These are phyloP conservation scores for Hymenopus coronatus DNA, from an alignment of 2,888 invertebrate genomes.

Conservation along the genomic window DNA sequence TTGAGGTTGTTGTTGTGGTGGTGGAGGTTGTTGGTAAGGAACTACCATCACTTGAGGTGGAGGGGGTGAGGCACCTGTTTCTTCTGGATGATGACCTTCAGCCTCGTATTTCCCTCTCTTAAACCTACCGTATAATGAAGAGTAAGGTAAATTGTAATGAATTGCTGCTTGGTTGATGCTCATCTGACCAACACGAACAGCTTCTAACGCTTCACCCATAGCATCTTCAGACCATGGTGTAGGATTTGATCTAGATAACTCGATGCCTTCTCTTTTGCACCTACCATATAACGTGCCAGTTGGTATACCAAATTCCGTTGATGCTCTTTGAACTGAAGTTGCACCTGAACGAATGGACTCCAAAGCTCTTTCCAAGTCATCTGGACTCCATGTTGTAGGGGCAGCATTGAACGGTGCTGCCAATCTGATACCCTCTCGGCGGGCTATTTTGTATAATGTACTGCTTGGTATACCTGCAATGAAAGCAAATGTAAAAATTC, in stretches of 20 bases:
- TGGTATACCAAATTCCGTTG: slow-evolving; percentile 83
- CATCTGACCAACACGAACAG: slow-evolving; percentile 85
- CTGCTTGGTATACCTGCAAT: slow-evolving; percentile 78
- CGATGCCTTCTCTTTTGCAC: slow-evolving; percentile 87
- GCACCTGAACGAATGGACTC: slow-evolving; percentile 78
- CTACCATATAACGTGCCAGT: slow-evolving; percentile 85
- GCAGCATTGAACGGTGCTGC: slow-evolving; percentile 90
- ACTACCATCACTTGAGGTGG: slow-evolving; percentile 34
- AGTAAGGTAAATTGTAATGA: slow-evolving; percentile 86
- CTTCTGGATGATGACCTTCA: slow-evolving; percentile 45
- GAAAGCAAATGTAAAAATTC: neutral
- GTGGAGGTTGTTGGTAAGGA: slow-evolving; percentile 31
- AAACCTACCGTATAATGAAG: slow-evolving; percentile 83
- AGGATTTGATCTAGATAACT: slow-evolving; percentile 83
- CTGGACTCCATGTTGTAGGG: slow-evolving; percentile 83
- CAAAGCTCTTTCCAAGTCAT: slow-evolving; percentile 77
- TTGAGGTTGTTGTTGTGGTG: slow-evolving; percentile 24
- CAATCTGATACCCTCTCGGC: slow-evolving; percentile 82
- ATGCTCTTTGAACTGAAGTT: slow-evolving; percentile 81
- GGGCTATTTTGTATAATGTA: slow-evolving; percentile 86
- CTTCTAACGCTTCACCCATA: slow-evolving; percentile 86
- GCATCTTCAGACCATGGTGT: slow-evolving; percentile 93
- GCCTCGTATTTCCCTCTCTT: slow-evolving; percentile 80
- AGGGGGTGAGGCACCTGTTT: slow-evolving; percentile 23
- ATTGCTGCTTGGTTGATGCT: slow-evolving; percentile 91